Base-by-base conservation (phyloP, 2,113 vertebrate species). In the Pelecanoides urinatrix region DNA sequence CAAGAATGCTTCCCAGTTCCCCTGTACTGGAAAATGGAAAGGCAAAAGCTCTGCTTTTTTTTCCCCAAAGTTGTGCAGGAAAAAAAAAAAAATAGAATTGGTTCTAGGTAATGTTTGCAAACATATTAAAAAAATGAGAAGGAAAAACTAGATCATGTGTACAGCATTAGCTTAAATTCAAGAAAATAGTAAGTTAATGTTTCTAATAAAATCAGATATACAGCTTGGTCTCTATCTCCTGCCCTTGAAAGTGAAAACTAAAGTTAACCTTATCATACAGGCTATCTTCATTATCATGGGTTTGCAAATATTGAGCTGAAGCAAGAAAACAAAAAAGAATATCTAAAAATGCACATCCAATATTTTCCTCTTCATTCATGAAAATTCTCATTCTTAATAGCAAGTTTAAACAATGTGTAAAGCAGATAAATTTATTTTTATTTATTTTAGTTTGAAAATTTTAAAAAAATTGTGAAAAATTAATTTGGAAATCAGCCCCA, bases 381-480 rank as follows among this genome's bases (percentile, higher is more conserved):
- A 55, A 70, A 77, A 44, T 20, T 63, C 8, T 4, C 45, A 50
- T 44, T 71, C 17, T 30, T 74, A 59, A 74, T 5, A 49, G 4
- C 11, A 56, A 79, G 3, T 72, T 72, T 73, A 65, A 87, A 68
- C 3, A 61, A 70, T 66, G 2, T 42, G 5, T 34, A 73, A 2
- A 16, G 3, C 6, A 65, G 22, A 70, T 67, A 8, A 1, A 49
- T 74, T 58, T 22, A 36, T 74, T 66, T 58, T 36, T 30, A 45
- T 50, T 8, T 61, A 27, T 44, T 70, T 91, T 84, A 27, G 13
- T 72, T 90, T 82, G 45, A 23, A 70, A 77, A 36, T 65, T 45
- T 19, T 4, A 4, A 3, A 15, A 58, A 5, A 2, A 1, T 3
- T 30, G 3, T 34, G 50, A 71, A 55, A 16, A 2, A 26, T 42